Percentiles rank a stretch among this genome's conserved stretches.
Evolutionary conservation across 2,113 vertebrate species (phyloP).

Genomic region (Phodopus roborovskii): DNA sequence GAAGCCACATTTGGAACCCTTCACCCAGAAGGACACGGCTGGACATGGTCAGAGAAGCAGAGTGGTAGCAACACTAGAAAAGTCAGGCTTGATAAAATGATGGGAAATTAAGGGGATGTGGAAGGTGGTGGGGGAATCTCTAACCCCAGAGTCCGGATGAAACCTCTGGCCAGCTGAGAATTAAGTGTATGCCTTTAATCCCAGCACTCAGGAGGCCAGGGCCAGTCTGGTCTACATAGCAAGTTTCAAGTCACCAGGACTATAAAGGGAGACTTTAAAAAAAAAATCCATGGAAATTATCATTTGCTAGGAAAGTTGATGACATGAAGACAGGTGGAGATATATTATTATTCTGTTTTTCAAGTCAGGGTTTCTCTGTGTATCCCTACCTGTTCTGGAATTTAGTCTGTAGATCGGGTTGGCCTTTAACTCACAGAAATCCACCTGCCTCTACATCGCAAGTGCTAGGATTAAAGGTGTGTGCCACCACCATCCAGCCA

Average conservation of each 20-base stretch:
- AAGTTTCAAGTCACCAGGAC: not conserved
- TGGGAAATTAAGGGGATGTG: not conserved
- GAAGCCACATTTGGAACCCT: not conserved
- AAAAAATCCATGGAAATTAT: not conserved
- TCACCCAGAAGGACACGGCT: not conserved
- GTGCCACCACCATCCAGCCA: not conserved
- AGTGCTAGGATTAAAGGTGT: not conserved
- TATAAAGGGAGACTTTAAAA: not conserved
- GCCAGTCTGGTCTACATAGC: not conserved
- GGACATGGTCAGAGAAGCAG: not conserved
- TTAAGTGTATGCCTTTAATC: not conserved
- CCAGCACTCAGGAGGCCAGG: not conserved
- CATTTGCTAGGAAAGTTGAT: not conserved
- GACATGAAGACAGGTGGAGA: not conserved
- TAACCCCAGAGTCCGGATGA: not conserved
- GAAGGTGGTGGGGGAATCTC: too few species aligned
- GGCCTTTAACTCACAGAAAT: not conserved
- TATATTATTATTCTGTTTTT: not conserved
- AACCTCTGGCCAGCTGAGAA: not conserved
- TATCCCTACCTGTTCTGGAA: not conserved
- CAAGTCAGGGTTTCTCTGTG: not conserved
- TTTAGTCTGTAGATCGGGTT: not conserved
- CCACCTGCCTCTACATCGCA: not conserved
- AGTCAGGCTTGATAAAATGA: not conserved
- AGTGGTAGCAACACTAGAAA: not conserved